Evolutionary conservation across 1,140 invertebrate genomes (phyloP).

Genomic region (Triops cancriformis): DNA sequence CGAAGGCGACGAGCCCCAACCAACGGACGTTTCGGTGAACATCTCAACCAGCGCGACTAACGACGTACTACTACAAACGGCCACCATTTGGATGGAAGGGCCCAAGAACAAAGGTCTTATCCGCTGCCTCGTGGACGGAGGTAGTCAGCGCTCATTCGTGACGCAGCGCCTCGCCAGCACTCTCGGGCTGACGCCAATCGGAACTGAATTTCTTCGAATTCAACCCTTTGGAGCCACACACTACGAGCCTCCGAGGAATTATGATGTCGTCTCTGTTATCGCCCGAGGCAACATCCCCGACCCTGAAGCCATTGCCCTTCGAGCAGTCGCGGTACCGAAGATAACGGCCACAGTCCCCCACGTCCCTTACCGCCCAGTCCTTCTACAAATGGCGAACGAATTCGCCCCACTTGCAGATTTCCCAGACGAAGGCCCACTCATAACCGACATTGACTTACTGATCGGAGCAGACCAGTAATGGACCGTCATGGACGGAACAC

Average conservation of each 20-base stretch:
- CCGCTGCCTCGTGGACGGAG: not conserved
- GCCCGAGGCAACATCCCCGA: not conserved
- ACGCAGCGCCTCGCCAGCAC: not conserved
- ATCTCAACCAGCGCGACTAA: not conserved
- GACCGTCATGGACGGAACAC: not conserved
- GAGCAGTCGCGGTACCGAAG: not conserved
- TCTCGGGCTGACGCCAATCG: not conserved
- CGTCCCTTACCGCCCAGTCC: not conserved
- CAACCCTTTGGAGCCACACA: not conserved
- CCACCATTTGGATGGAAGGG: not conserved
- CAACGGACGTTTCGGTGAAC: not conserved
- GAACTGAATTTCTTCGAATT: not conserved
- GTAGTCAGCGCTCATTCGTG: not conserved
- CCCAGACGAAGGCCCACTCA: not conserved
- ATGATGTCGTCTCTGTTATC: not conserved
- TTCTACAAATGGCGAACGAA: not conserved
- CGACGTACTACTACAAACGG: not conserved
- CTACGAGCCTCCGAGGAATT: not conserved
- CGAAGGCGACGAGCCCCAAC: not conserved
- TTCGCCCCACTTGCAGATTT: not conserved
- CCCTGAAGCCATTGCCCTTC: not conserved
- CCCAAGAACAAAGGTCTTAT: not conserved
- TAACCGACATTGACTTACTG: not conserved
- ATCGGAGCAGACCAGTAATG: conserved; percentile 5
- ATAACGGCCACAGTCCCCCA: not conserved